Evolutionary conservation across 2,888 invertebrate species (phyloP).

Genomic region (Drosophila cognata): DNA sequence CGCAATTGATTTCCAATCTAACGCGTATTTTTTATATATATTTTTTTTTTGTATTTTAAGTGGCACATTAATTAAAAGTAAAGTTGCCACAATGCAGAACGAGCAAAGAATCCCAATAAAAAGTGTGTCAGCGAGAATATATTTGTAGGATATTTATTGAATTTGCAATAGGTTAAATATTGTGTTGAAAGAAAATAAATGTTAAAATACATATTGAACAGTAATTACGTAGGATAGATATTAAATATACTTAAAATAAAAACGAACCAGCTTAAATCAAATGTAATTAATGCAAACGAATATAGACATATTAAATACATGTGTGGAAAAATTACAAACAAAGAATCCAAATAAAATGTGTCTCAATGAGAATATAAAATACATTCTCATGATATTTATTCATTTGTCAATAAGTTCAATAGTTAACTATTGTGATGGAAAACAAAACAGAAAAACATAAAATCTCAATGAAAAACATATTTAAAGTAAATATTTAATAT

Average conservation of each 20-base stretch:
- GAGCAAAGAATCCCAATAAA: not conserved
- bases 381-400: not conserved
- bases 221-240: not conserved
- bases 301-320: not conserved
- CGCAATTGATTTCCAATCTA: conserved; percentile 2
- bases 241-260: not conserved
- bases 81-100: not conserved
- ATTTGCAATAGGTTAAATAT: not conserved
- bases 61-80: not conserved
- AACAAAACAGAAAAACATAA: not conserved
- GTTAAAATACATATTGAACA: not conserved
- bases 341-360: not conserved
- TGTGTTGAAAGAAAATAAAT: not conserved
- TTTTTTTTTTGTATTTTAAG: not conserved
- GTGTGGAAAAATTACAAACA: too few relatives aligned
- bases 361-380: not conserved
- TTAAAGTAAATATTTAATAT: not conserved
- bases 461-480: not conserved
- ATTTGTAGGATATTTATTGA: not conserved
- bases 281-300: not conserved
- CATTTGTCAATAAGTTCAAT: not conserved
- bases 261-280: too few relatives aligned
- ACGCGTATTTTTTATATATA: not conserved
- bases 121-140: not conserved
- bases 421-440: not conserved